phyloP scores from a whole-genome alignment of 2,113 vertebrate species.

The Lonchura striata region DNA sequence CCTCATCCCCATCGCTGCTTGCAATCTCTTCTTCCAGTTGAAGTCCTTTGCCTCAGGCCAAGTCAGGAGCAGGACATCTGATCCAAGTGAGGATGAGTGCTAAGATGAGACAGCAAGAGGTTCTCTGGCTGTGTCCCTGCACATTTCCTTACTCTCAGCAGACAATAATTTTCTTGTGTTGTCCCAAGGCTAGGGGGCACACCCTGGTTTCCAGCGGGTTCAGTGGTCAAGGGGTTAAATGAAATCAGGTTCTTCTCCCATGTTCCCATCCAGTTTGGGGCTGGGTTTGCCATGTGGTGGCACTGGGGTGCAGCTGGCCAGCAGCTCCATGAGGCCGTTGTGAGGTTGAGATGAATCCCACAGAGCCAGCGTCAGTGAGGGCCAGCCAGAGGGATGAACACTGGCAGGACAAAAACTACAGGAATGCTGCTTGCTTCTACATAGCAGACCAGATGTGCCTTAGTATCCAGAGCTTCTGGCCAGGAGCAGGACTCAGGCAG shows the following conservation, averaged over 20 bases:
- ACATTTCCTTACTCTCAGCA: neutral
- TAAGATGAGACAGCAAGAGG: neutral
- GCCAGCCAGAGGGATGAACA: neutral
- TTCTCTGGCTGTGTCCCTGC: neutral
- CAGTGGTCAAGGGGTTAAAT: accelerated
- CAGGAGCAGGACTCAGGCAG: neutral
- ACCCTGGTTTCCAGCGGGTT: neutral
- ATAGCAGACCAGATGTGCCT: neutral
- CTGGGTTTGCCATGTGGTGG: neutral
- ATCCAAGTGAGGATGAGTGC: neutral
- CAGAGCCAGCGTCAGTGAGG: accelerated
- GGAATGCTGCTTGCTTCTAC: neutral
- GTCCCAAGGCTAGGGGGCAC: neutral
- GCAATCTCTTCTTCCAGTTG: neutral
- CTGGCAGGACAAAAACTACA: neutral
- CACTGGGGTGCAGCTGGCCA: neutral
- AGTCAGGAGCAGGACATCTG: neutral
- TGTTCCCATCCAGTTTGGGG: neutral
- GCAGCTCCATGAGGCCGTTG: neutral
- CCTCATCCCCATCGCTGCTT: neutral
- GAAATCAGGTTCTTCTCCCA: neutral
- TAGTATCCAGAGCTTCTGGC: neutral
- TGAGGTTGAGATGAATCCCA: neutral
- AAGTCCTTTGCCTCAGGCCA: neutral
- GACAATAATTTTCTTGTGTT: neutral